Base-by-base conservation (phyloP, 2,113 vertebrate species). In the Hippopotamus amphibius region DNA sequence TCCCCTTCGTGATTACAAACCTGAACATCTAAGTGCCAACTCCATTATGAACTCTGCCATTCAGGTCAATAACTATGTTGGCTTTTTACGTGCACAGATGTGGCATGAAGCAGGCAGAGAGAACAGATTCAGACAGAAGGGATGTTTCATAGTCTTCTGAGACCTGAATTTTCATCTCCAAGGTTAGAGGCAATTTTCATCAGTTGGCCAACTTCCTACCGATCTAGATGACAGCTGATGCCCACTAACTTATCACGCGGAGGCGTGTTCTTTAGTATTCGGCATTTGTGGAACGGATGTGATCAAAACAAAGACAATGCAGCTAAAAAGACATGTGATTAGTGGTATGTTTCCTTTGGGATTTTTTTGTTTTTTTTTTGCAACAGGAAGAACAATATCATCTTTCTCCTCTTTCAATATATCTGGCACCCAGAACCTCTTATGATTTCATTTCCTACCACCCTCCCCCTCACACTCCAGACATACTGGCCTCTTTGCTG, bases 351-450 rank as follows among this genome's bases (percentile, higher is more conserved):
- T 95, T 98, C 95, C 83, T 96, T 83, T 85, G 96, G 80, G 71
- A n/a, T 74, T 33, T 81, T 96, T 95, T 96, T 97, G 37, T 48
- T 59, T 37, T 71, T 97, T 96, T 97, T 98, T 96, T 94, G 95
- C 66, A 98, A 97, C 96, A 98, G 96, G 89, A 98, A 98, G 95
- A 97, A 97, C 97, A 97, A 90, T 93, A 86, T 26, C 77, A 95
- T 97, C 89, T 97, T 97, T 76, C 41, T 92, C 46, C n/a, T 65
- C 61, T 93, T 96, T 96, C 87, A 84, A 72, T 9, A 66, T 88
- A 90, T 65, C 7, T 71, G 53, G 61, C 11, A 46, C 3, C 4
- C 17, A 4, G 12, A 26, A 43, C 21, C 4, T 65, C 57, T 71
- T 71, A 17, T 86, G 77, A 93, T 82, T 81, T 89, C n/a, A 74